These are phyloP conservation scores for Tragulus kanchil DNA, from an alignment of 2,113 vertebrate species.

Conservation along the genomic window DNA sequence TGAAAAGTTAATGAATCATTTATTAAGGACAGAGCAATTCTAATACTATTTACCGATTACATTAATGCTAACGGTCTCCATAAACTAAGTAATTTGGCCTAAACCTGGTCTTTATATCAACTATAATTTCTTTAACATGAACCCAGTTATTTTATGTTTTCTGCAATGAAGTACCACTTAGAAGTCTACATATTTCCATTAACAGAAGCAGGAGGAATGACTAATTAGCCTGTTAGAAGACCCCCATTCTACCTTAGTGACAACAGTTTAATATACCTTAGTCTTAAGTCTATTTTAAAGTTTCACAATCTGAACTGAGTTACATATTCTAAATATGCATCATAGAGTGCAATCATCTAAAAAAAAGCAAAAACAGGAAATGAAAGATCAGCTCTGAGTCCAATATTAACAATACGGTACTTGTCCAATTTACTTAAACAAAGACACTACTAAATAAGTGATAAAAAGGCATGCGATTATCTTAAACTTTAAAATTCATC, in stretches of 20 bases:
- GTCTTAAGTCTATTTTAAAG: slow-evolving; percentile 42
- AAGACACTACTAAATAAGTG: neutral
- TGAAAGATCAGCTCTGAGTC: slow-evolving; percentile 59
- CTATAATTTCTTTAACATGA: neutral
- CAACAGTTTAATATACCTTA: slow-evolving; percentile 45
- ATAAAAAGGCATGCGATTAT: neutral
- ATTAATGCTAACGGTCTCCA: neutral
- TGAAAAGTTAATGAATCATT: slow-evolving; percentile 22
- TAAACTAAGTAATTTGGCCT: slow-evolving; percentile 1
- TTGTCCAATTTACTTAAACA: slow-evolving; percentile 66
- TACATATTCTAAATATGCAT: slow-evolving; percentile 36
- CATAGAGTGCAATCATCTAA: neutral
- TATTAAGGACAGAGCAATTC: slow-evolving; percentile 17
- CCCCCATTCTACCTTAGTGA: neutral
- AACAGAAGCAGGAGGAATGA: neutral
- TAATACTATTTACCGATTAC: neutral
- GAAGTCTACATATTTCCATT: slow-evolving; percentile 4
- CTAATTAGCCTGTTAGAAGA: neutral
- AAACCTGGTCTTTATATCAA: slow-evolving; percentile 16
- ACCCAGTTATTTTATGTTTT: neutral
- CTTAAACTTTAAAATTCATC: neutral
- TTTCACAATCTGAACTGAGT: slow-evolving; percentile 66
- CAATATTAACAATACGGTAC: slow-evolving; percentile 44
- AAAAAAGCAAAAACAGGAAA: neutral
- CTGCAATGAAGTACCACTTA: neutral